Conservation (phyloP, 2,797 vertebrate genomes). For the Prionace glauca region DNA sequence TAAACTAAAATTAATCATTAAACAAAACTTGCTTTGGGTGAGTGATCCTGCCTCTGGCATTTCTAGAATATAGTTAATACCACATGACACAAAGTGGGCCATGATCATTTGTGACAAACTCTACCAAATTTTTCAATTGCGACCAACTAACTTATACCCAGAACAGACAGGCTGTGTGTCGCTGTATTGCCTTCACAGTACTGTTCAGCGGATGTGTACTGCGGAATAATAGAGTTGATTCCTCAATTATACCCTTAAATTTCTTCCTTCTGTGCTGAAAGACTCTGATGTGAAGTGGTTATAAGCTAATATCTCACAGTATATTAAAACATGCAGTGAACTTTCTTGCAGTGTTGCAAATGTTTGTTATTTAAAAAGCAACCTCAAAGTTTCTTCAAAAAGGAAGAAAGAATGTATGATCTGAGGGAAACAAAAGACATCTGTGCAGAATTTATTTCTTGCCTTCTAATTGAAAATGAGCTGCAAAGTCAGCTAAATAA, state of each 20-base stretch:
- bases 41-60: background rate
- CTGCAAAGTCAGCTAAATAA: background rate
- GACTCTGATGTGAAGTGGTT: background rate
- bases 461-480: background rate
- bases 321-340: background rate
- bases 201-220: background rate
- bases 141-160: background rate
- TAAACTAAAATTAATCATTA: background rate
- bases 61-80: background rate
- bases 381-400: background rate
- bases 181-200: background rate
- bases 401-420: no score
- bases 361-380: background rate
- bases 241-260: background rate
- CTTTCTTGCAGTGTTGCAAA: background rate
- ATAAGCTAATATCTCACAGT: background rate
- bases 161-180: background rate
- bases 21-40: background rate
- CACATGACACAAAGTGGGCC: background rate
- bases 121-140: background rate
- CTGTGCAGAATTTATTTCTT: background rate
- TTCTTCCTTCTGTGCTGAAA: background rate
- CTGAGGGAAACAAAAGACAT: background rate
- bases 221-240: background rate
- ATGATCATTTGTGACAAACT: background rate